Percentiles rank a stretch among this genome's conserved stretches.
Evolutionary conservation across 2,113 vertebrate species (phyloP).

Genomic region (Callocephalon fimbriatum): DNA sequence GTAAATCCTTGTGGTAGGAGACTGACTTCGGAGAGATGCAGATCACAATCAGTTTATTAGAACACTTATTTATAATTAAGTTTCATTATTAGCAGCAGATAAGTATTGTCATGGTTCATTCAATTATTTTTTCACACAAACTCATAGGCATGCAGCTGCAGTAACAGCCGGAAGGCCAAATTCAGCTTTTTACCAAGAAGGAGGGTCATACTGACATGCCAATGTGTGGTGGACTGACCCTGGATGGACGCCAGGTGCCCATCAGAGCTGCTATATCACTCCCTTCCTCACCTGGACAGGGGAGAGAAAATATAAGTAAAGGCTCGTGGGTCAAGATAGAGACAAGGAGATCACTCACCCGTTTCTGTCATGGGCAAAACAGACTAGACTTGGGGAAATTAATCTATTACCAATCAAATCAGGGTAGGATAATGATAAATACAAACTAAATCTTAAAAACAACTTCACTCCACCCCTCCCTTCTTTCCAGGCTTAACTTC

Average conservation of each 20-base stretch:
- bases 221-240: not conserved
- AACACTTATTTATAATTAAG: not conserved
- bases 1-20: not conserved
- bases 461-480: not conserved
- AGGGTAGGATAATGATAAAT: not conserved
- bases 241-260: not conserved
- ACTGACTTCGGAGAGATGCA: not conserved
- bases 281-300: not conserved
- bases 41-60: not conserved
- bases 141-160: not conserved
- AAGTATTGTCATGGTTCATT: not conserved
- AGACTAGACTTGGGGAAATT: not conserved
- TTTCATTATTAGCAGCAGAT: not conserved
- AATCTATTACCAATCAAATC: not conserved
- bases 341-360: not conserved
- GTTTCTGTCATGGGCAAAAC: not conserved
- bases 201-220: not conserved
- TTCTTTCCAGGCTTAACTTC: not conserved
- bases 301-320: not conserved
- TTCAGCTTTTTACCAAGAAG: not conserved
- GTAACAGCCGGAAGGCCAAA: not conserved
- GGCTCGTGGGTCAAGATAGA: rapidly evolving
- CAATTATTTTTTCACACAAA: not conserved
- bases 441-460: not conserved
- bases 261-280: not conserved